A percentile compares a stretch with the other conserved stretches of the same genome.
These are phyloP conservation scores for Hemicrepidius hirtus DNA, from an alignment of 2,888 invertebrate genomes.

Conservation along the genomic window DNA sequence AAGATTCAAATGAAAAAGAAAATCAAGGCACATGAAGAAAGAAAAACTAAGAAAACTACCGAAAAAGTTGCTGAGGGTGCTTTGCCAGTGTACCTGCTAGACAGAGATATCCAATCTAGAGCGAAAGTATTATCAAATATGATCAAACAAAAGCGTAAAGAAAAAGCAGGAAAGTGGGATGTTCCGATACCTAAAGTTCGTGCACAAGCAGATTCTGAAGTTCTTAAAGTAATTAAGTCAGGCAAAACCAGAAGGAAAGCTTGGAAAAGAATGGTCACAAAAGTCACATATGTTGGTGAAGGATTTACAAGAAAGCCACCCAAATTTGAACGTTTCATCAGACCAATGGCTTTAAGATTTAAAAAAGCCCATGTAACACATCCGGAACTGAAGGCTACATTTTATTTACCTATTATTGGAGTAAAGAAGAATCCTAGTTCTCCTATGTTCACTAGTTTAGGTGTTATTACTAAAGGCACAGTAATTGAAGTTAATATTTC, in stretches of 20 bases:
- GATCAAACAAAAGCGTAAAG: constrained; percentile 99
- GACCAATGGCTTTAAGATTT: constrained; percentile 97
- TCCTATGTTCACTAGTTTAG: constrained; percentile 96
- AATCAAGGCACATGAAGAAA: constrained; percentile 97
- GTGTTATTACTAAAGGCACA: constrained; percentile 99
- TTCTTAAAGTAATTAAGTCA: constrained; percentile 92
- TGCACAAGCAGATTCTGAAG: constrained; percentile 97
- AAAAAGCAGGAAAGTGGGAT: constrained; percentile 99
- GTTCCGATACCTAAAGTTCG: constrained; percentile 99
- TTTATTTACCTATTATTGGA: constrained; percentile 96
- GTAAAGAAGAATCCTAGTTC: constrained; percentile 99
- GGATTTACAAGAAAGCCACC: constrained; percentile 99
- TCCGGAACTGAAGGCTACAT: constrained; percentile 98
- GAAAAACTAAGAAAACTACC: constrained; percentile 88
- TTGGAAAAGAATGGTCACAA: constrained; percentile 99
- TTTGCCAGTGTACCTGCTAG: constrained; percentile 96
- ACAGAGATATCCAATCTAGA: constrained; percentile 94
- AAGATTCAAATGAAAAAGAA: constrained; percentile 99
- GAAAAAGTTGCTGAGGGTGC: constrained; percentile 93
- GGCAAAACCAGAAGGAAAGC: constrained; percentile 96
- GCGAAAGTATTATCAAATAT: constrained; percentile 98
- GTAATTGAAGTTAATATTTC: constrained; percentile 98
- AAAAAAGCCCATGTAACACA: constrained; percentile 99
- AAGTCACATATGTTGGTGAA: constrained; percentile 98
- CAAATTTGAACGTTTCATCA: constrained; percentile 98